Evolutionary conservation across 2,888 invertebrate species (phyloP).

Genomic region (Amphipyra berbera): DNA sequence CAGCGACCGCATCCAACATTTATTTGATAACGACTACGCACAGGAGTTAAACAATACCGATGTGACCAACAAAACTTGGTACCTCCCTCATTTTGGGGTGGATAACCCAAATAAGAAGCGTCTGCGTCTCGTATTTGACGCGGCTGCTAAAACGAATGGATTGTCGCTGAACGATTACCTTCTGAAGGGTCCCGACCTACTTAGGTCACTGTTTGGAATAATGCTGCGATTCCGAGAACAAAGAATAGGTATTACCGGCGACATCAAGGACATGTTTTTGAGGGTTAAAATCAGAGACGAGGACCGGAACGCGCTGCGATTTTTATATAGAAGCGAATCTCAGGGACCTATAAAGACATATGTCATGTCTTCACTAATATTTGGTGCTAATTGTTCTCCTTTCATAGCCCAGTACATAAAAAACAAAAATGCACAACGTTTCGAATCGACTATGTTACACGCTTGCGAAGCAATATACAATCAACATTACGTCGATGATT

Average conservation of each 20-base stretch:
- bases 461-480: conserved; percentile 44
- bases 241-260: conserved; percentile 35
- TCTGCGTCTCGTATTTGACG: conserved; percentile 47
- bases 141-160: conserved; percentile 35
- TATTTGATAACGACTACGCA: conserved; percentile 52
- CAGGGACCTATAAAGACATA: conserved; percentile 1
- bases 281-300: conserved; percentile 29
- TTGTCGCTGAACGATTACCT: conserved; percentile 21
- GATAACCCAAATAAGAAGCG: conserved; percentile 51
- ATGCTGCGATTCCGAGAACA: conserved; percentile 48
- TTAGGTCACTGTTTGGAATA: conserved; percentile 42
- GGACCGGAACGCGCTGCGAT: conserved; percentile 37
- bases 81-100: conserved; percentile 54
- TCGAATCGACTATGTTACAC: conserved; percentile 13
- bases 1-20: conserved; percentile 45
- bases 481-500: conserved; percentile 54
- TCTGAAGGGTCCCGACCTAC: conserved; percentile 43
- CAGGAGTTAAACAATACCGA: conserved; percentile 10
- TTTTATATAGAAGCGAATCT: conserved; percentile 12
- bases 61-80: conserved; percentile 43
- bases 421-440: conserved; percentile 49
- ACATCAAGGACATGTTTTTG: conserved; percentile 48
- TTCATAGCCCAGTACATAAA: conserved; percentile 43
- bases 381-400: conserved; percentile 23
- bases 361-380: conserved; percentile 14